These are phyloP conservation scores for Podocnemis expansa DNA, from an alignment of 2,113 vertebrate genomes.

Conservation along the genomic window DNA sequence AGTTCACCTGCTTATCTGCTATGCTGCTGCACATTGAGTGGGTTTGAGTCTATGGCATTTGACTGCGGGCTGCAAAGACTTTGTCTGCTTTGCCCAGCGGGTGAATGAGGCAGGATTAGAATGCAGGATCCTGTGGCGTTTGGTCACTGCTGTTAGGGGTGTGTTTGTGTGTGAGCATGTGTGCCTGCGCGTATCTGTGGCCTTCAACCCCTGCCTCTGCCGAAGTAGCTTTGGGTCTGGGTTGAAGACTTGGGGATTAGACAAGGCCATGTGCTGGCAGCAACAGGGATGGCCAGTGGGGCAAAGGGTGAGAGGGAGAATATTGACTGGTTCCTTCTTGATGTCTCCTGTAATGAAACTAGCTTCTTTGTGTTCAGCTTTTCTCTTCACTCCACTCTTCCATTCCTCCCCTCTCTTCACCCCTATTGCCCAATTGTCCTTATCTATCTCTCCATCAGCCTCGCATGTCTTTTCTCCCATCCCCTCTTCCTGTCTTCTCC, in stretches of 20 bases:
- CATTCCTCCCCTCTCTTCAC: not conserved
- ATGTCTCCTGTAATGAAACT: not conserved
- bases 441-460: not conserved
- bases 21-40: not conserved
- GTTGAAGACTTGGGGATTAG: not conserved
- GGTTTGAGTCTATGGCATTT: not conserved
- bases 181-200: no score
- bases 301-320: not conserved
- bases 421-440: not conserved
- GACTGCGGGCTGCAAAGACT: not conserved
- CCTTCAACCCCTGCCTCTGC: not conserved
- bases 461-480: not conserved
- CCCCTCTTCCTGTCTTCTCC: not conserved
- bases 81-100: not conserved
- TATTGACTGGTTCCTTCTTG: not conserved
- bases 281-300: not conserved
- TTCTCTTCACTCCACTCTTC: not conserved
- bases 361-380: not conserved
- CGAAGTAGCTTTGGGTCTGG: not conserved
- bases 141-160: not conserved
- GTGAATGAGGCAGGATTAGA: not conserved
- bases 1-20: not conserved
- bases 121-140: not conserved
- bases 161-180: no score
- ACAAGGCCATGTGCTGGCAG: not conserved